Evolutionary conservation across 2,888 invertebrate species (phyloP).

Genomic region (Cephus pygmeus): DNA sequence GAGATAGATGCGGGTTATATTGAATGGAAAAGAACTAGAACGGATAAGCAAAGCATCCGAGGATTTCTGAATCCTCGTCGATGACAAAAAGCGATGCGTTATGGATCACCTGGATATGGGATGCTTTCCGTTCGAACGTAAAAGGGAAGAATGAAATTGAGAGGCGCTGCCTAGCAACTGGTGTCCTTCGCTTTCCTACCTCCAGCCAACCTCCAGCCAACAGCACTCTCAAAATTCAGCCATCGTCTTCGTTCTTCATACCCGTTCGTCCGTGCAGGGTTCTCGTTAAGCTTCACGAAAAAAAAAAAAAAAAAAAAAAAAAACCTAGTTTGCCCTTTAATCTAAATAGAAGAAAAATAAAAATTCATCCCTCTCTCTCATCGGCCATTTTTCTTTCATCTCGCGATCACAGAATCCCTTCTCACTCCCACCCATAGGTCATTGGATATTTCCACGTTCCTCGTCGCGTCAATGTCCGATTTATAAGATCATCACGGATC

Average conservation of each 20-base stretch:
- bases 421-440: background rate
- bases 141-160: conserved; percentile 49
- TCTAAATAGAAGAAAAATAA: background rate
- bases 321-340: conserved; percentile 19
- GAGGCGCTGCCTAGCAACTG: conserved; percentile 64
- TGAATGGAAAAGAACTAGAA: background rate
- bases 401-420: too few relatives aligned
- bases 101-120: conserved; percentile 42
- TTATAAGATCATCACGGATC: background rate
- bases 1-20: background rate
- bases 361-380: too few relatives aligned
- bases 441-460: background rate
- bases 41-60: background rate
- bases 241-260: background rate
- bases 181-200: conserved; percentile 53
- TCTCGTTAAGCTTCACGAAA: conserved; percentile 7
- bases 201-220: background rate
- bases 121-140: conserved; percentile 34
- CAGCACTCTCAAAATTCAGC: conserved; percentile 4
- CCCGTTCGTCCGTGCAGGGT: background rate
- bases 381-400: too few relatives aligned
- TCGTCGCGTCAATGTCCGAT: background rate
- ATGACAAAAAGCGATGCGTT: conserved; percentile 49
- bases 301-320: conserved; percentile 9
- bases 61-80: background rate